phyloP scores from a whole-genome alignment of 2,113 vertebrate genomes.

The Anguilla japonica region DNA sequence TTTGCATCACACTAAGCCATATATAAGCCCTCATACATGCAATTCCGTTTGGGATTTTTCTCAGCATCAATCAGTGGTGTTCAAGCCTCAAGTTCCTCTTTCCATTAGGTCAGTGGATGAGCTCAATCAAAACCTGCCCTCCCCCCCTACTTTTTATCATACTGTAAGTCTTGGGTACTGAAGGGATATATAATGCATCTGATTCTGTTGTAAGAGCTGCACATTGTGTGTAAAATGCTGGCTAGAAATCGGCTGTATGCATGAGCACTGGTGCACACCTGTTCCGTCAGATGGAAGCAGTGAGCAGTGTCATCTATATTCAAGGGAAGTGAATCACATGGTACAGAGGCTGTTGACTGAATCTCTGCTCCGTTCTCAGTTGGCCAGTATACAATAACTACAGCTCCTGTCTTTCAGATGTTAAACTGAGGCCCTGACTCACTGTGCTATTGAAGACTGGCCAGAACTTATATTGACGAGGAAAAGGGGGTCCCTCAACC shows the following conservation, averaged over 20 bases:
- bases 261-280: background rate
- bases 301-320: no score
- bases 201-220: background rate
- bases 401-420: background rate
- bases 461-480: background rate
- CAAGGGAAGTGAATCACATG: no score
- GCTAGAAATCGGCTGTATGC: background rate
- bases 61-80: background rate
- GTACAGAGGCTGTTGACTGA: no score
- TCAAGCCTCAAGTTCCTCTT: background rate
- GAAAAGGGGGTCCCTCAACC: no score
- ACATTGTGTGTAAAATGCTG: background rate
- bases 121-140: background rate
- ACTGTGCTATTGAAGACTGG: background rate
- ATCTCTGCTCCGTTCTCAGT: no score
- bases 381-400: no score
- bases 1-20: background rate
- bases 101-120: background rate
- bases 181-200: background rate
- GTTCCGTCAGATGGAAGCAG: no score
- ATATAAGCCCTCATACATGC: background rate
- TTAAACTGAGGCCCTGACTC: background rate
- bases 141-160: background rate
- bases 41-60: background rate
- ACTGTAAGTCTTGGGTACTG: background rate